Evolutionary conservation across 2,113 vertebrate genomes (phyloP), one percentile per base, ranked within the genome.

Genomic region (Gymnobelideus leadbeateri): DNA sequence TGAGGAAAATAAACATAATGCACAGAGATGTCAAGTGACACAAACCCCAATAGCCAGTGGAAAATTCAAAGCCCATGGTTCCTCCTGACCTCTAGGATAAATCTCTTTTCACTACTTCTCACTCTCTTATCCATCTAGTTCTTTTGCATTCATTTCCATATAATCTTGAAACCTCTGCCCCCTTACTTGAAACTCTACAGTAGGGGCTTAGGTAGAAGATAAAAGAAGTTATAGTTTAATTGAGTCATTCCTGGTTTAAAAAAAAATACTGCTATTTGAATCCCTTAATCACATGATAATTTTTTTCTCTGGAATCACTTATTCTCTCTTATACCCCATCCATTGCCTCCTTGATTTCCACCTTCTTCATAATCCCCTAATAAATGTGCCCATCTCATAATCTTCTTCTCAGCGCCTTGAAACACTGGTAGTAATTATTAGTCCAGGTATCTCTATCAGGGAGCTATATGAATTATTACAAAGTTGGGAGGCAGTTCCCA

Each of bases 371-470:
- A 97, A 95, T 43, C 92, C 26, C 84, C 51, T 93, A 91, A 94
- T 96, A 94, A 96, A 53, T 92, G 94, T 95, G 95, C 97, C 92
- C 95, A 53, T 94, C 53, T 96, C 97, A 91, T 96, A 97, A 98
- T 94, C 89, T 52, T 94, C 89, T 52, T 90, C 92, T 96, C 92
- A 97, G 94, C 77, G 96, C 96, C 93, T 97, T 97, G 97, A 89
- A 92, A 94, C 93, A 95, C 95, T 89, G 53, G 53, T 54, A 97
- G 91, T 47, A 96, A 49, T 97, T 97, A 97, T 93, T 94, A 95
- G 94, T 94, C 68, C 95, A 4, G 0, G 93, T 97, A 96, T 97
- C 84, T 0, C 98, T 98, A 98, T 96, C 96, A 89, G 94, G 96
- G 94, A 92, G 92, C 92, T 91, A 91, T 96, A 94, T 96, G 52